A percentile compares a stretch with the other conserved stretches of the same genome.
Conservation (phyloP, 2,797 vertebrate species). For the Enteromius thamalakanensis region DNA sequence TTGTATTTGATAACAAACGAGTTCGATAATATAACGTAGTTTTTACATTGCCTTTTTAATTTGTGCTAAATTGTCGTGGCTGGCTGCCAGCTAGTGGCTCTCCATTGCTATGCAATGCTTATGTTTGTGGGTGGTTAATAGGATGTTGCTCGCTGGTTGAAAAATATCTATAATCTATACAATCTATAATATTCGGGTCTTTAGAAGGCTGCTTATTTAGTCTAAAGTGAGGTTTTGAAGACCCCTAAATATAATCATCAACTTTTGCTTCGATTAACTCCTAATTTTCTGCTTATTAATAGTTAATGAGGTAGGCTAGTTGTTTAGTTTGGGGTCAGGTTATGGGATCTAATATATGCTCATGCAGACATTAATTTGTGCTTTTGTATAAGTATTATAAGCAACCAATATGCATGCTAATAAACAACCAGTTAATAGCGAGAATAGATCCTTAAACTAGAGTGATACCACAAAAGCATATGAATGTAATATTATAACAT, state of each 20-base stretch:
- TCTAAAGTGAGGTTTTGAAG: background rate
- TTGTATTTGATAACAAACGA: background rate
- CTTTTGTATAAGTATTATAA: background rate
- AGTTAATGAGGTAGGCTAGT: too few relatives aligned
- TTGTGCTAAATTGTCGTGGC: background rate
- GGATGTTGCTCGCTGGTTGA: background rate
- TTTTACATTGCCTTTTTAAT: background rate
- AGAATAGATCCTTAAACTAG: background rate
- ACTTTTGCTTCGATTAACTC: background rate
- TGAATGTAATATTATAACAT: too few relatives aligned
- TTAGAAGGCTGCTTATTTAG: background rate
- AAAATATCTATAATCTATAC: background rate
- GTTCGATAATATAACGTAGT: background rate
- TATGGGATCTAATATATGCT: background rate
- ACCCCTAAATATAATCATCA: background rate
- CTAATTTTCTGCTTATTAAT: background rate
- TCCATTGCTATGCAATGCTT: background rate
- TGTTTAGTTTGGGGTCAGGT: too few relatives aligned
- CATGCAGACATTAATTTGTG: background rate
- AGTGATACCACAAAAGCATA: too few relatives aligned
- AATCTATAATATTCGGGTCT: background rate
- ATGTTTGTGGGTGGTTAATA: background rate
- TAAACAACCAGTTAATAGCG: background rate
- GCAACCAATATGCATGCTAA: background rate
- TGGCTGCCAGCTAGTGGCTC: background rate